Conservation (phyloP, 1,140 invertebrate species). For the Brachystomella parvula region DNA sequence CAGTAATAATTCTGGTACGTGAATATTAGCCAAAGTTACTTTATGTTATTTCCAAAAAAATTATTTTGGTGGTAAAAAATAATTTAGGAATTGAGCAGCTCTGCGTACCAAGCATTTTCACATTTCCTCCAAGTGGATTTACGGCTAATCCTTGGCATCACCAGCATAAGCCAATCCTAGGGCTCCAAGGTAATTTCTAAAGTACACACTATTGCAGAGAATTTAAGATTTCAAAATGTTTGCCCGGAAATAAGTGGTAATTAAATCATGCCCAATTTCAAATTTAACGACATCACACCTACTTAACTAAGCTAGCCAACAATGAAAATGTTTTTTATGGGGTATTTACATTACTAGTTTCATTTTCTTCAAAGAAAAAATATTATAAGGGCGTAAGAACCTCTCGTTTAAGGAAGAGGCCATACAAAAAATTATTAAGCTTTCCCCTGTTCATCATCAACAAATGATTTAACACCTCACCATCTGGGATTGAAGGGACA, state of each 20-base stretch:
- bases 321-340: constrained; percentile 8
- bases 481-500: constrained; percentile 13
- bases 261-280: background rate
- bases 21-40: background rate
- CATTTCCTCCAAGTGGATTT: constrained; percentile 21
- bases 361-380: background rate
- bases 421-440: background rate
- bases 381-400: background rate
- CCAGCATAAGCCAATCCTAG: constrained; percentile 21
- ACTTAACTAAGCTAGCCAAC: background rate
- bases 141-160: constrained; percentile 21
- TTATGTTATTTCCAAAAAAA: background rate
- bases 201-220: background rate
- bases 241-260: background rate
- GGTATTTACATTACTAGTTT: background rate
- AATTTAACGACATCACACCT: background rate
- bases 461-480: constrained; percentile 18
- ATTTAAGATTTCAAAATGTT: background rate
- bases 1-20: background rate
- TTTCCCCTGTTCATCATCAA: background rate
- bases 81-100: constrained; percentile 13
- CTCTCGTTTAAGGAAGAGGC: background rate
- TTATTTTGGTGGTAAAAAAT: background rate
- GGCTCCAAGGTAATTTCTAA: constrained; percentile 30
- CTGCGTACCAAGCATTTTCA: constrained; percentile 29